phyloP scores from a whole-genome alignment of 2,113 vertebrate genomes.

The Micromys minutus region DNA sequence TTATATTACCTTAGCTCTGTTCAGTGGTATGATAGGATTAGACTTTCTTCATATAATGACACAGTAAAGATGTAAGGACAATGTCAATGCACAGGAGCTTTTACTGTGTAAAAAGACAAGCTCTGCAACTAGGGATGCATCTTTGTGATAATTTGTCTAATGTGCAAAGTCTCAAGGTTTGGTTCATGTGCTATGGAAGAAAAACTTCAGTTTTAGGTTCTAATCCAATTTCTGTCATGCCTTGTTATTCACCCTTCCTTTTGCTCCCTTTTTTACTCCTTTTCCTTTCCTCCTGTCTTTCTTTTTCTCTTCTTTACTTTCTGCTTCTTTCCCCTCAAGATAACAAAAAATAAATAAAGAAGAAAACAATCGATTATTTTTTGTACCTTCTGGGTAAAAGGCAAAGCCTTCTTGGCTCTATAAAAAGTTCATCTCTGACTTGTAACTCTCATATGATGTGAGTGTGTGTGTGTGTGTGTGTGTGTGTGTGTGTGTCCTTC shows the following conservation, averaged over 20 bases:
- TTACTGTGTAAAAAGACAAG: not conserved
- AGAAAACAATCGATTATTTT: not conserved
- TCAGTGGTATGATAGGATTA: not conserved
- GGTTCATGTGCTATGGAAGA: not conserved
- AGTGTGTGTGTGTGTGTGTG: not conserved
- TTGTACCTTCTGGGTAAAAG: not conserved
- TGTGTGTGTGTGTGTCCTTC: not conserved
- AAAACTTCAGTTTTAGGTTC: not conserved
- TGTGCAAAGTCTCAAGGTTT: not conserved
- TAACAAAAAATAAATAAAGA: not conserved
- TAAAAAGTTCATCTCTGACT: not conserved
- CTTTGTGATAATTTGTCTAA: not conserved
- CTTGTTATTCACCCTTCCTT: not conserved
- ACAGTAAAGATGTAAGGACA: not conserved
- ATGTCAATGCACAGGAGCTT: not conserved
- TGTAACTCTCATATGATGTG: not conserved
- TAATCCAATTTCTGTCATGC: not conserved
- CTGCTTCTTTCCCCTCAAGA: not conserved
- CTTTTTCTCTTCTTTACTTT: not conserved
- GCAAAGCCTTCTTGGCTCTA: not conserved
- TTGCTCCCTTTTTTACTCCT: too few species aligned
- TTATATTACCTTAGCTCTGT: not conserved
- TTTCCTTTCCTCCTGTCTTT: not conserved
- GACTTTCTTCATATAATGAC: not conserved
- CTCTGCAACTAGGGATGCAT: not conserved